These are phyloP conservation scores for Agrotis ipsilon DNA, from an alignment of 2,888 invertebrate genomes.

Conservation along the genomic window DNA sequence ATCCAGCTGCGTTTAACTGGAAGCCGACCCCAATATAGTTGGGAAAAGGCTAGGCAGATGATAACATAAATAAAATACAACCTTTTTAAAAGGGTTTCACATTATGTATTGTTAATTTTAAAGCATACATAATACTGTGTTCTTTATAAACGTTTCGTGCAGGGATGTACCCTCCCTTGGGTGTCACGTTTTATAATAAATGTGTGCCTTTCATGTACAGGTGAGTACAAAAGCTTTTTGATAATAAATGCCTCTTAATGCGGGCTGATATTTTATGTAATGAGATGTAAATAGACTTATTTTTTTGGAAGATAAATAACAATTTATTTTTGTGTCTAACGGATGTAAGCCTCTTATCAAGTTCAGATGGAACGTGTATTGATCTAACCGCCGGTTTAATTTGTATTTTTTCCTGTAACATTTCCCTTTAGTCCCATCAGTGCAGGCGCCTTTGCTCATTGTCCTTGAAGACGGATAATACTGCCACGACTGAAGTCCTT, in stretches of 20 bases:
- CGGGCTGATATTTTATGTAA: conserved; percentile 29
- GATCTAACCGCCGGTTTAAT: background rate
- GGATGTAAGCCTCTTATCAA: background rate
- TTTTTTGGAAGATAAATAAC: background rate
- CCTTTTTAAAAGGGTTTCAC: conserved; percentile 15
- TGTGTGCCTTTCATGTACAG: conserved; percentile 35
- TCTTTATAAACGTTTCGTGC: conserved; percentile 24
- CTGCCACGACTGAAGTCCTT: too few relatives aligned
- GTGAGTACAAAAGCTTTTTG: conserved; percentile 51
- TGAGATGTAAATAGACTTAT: conserved; percentile 2
- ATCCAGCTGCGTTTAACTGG: too few relatives aligned
- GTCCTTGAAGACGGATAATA: too few relatives aligned
- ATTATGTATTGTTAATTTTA: conserved; percentile 34
- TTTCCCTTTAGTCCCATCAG: too few relatives aligned
- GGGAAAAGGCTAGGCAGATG: too few relatives aligned
- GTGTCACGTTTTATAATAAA: conserved; percentile 31
- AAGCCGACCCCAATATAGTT: too few relatives aligned
- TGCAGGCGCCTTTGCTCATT: too few relatives aligned
- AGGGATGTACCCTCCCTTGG: conserved; percentile 50
- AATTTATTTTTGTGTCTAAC: background rate
- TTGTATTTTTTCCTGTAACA: background rate
- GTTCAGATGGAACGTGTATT: background rate
- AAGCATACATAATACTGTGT: conserved; percentile 18
- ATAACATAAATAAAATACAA: background rate
- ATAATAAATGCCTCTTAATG: conserved; percentile 53